phyloP scores from a whole-genome alignment of 64 coral and sea anemone genomes.

The Cladopsammia gracilis region DNA sequence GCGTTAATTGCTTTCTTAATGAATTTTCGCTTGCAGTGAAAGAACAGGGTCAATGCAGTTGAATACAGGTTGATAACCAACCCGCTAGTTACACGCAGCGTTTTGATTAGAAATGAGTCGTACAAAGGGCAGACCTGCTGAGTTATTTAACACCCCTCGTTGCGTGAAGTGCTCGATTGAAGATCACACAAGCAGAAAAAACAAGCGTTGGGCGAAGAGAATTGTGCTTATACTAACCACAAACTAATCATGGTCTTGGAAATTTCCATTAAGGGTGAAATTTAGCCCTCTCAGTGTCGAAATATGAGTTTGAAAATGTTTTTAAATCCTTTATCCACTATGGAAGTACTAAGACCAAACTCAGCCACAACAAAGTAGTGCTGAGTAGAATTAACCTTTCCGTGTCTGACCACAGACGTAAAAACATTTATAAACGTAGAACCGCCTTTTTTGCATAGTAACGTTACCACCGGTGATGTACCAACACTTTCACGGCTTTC shows the following conservation, averaged over 20 bases:
- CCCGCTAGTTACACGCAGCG: background rate
- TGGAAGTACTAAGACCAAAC: background rate
- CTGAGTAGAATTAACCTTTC: too few relatives aligned
- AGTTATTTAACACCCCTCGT: background rate
- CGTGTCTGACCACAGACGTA: too few relatives aligned
- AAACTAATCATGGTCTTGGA: background rate
- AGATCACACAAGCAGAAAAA: background rate
- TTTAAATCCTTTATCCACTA: background rate
- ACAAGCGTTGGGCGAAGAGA: background rate
- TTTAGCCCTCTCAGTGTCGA: background rate
- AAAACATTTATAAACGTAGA: too few relatives aligned
- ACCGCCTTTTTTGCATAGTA: too few relatives aligned
- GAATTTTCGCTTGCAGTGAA: conserved; percentile 27
- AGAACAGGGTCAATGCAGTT: conserved; percentile 40
- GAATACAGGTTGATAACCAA: conserved; percentile 33
- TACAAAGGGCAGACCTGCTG: background rate
- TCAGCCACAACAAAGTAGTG: background rate
- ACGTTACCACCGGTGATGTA: too few relatives aligned
- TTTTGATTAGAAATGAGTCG: conserved; percentile 32
- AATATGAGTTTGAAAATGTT: too few relatives aligned
- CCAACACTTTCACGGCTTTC: too few relatives aligned
- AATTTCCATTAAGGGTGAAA: background rate
- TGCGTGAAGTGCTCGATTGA: background rate
- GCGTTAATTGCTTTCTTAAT: conserved; percentile 76
- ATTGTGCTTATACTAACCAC: background rate